phyloP scores from a whole-genome alignment of 1,140 invertebrate genomes.

The Phthorimaea operculella region DNA sequence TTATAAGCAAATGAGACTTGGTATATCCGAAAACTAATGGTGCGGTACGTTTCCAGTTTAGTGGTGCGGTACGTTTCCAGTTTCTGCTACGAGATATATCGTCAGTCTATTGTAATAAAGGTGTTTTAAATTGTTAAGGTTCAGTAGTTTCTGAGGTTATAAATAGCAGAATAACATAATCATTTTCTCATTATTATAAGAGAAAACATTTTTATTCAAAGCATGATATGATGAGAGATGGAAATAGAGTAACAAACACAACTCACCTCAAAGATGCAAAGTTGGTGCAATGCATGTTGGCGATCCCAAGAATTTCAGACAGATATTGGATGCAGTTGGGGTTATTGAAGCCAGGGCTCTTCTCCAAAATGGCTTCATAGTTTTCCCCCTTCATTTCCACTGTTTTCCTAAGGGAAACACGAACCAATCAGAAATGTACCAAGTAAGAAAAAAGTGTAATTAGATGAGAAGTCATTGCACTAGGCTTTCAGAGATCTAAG shows the following conservation, averaged over 20 bases:
- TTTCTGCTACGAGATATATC: too few species aligned
- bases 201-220: not conserved
- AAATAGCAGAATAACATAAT: too few species aligned
- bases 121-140: too few species aligned
- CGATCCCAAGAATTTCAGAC: slow-evolving; percentile 76
- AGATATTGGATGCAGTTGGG: slow-evolving; percentile 87
- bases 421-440: slow-evolving; percentile 14
- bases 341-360: slow-evolving; percentile 89
- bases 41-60: too few species aligned
- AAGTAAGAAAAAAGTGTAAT: too few species aligned
- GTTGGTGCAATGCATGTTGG: slow-evolving; percentile 77
- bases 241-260: slow-evolving; percentile 16
- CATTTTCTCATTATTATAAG: too few species aligned
- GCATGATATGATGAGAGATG: not conserved
- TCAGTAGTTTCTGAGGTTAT: too few species aligned
- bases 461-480: slow-evolving; percentile 27
- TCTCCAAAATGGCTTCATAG: slow-evolving; percentile 87
- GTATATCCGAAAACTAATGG: too few species aligned
- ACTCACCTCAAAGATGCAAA: slow-evolving; percentile 80
- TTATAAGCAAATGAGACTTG: slow-evolving; percentile 9
- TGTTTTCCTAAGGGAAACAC: slow-evolving; percentile 75
- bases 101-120: too few species aligned
- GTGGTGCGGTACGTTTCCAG: too few species aligned
- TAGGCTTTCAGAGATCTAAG: slow-evolving; percentile 17
- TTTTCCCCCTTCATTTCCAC: slow-evolving; percentile 81